A percentile compares a stretch with the other conserved stretches of the same genome.
These are phyloP conservation scores for Bursaphelenchus mucronatus DNA, from an alignment of 1,140 invertebrate genomes.

Conservation along the genomic window DNA sequence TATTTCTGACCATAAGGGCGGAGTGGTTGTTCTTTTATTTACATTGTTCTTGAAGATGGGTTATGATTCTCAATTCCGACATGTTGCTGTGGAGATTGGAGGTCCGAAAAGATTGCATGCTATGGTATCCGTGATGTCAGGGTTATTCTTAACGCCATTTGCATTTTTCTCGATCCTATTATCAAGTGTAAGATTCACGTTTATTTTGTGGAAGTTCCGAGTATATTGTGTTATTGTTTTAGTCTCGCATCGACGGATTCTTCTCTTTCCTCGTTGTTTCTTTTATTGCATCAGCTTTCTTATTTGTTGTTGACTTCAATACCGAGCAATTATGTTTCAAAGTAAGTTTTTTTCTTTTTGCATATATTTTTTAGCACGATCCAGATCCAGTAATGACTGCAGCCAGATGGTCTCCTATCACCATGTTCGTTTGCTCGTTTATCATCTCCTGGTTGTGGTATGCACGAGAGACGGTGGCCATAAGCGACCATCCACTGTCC, in stretches of 20 bases:
- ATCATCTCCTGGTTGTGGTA: conserved; percentile 53
- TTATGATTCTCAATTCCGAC: conserved; percentile 62
- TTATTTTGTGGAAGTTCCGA: conserved; percentile 11
- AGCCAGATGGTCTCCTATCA: conserved; percentile 58
- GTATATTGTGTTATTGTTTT: conserved; percentile 34
- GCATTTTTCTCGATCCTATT: conserved; percentile 56
- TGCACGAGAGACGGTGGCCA: conserved; percentile 4
- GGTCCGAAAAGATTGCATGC: conserved; percentile 65
- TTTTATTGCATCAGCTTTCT: conserved; percentile 58
- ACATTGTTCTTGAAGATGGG: conserved; percentile 62
- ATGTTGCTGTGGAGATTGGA: conserved; percentile 64
- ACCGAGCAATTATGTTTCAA: conserved; percentile 62
- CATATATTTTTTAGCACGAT: conserved; percentile 35
- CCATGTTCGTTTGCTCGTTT: conserved; percentile 54
- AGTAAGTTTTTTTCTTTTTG: conserved; percentile 27
- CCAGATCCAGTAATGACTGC: conserved; percentile 55
- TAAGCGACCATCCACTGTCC: conserved; percentile 62
- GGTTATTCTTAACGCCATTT: conserved; percentile 63
- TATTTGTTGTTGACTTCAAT: conserved; percentile 65
- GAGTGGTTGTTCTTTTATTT: conserved; percentile 63
- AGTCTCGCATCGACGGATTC: conserved; percentile 61
- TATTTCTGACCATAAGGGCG: conserved; percentile 65
- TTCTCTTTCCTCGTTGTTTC: too few relatives aligned
- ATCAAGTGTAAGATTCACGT: conserved; percentile 29
- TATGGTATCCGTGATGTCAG: conserved; percentile 62